Evolutionary conservation across 2,888 invertebrate species (phyloP).

Genomic region (Noctua comes): DNA sequence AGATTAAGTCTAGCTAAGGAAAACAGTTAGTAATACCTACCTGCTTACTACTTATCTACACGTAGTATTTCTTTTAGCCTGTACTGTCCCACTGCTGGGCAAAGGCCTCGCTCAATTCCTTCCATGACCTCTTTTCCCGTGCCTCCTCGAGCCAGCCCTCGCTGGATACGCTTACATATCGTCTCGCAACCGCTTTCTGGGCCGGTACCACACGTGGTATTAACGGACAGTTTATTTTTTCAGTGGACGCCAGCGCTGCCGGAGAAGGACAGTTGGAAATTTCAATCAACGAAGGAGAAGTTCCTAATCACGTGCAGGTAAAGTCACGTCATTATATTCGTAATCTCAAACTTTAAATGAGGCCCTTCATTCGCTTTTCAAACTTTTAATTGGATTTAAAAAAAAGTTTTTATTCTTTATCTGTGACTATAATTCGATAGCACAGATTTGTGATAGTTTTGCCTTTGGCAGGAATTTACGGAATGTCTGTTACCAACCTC

Average conservation of each 20-base stretch:
- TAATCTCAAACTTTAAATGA: constrained; percentile 54
- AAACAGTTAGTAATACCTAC: neutral
- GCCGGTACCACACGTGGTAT: neutral
- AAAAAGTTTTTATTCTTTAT: constrained; percentile 7
- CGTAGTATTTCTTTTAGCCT: too few species aligned
- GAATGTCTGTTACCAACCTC: constrained; percentile 11
- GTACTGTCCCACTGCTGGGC: too few species aligned
- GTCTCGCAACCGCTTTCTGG: too few species aligned
- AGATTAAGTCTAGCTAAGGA: neutral
- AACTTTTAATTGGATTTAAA: constrained; percentile 48
- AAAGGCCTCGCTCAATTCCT: too few species aligned
- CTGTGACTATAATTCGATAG: neutral
- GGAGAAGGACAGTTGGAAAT: constrained; percentile 99
- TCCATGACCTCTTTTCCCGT: too few species aligned
- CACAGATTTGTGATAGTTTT: constrained; percentile 4
- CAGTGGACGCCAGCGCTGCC: constrained; percentile 99
- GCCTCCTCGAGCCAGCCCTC: too few species aligned
- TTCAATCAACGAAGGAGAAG: constrained; percentile 99
- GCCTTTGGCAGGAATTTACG: constrained; percentile 2
- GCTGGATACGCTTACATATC: too few species aligned
- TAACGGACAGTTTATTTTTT: constrained; percentile 68
- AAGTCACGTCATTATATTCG: constrained; percentile 56
- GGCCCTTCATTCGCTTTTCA: constrained; percentile 29
- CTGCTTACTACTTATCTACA: neutral
- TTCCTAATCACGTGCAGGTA: constrained; percentile 98